A percentile compares a stretch with the other conserved stretches of the same genome.
Conservation (phyloP, 2,797 vertebrate species). For the Hippopotamyrus pictus region DNA sequence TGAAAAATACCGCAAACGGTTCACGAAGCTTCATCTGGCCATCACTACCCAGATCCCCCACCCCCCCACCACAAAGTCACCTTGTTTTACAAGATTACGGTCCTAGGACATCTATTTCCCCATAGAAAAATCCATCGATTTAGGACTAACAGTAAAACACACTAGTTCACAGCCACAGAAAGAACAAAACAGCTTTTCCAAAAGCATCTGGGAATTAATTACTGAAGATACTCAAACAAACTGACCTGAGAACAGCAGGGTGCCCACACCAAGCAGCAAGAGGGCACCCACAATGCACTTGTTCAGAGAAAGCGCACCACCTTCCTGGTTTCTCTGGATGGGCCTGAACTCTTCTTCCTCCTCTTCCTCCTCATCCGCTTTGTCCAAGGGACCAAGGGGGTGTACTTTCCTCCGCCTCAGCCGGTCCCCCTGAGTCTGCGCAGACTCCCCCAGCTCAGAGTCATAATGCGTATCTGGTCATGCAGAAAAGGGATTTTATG, state of each 20-base stretch:
- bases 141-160: neutral
- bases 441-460: constrained; percentile 33
- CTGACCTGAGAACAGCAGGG: constrained; percentile 68
- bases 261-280: constrained; percentile 63
- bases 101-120: neutral
- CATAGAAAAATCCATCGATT: neutral
- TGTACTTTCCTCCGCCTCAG: constrained; percentile 53
- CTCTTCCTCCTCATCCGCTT: constrained; percentile 38
- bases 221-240: neutral
- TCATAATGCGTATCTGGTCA: constrained; percentile 37
- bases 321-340: constrained; percentile 49
- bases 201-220: neutral
- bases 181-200: neutral
- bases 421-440: constrained; percentile 34
- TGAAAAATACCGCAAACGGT: neutral
- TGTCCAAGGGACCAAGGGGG: constrained; percentile 55
- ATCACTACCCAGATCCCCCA: neutral
- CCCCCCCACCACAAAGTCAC: neutral
- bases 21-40: neutral
- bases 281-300: constrained; percentile 70
- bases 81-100: neutral
- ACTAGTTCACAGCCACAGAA: neutral
- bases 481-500: neutral
- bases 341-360: constrained; percentile 53
- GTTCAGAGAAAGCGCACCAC: constrained; percentile 60